A percentile compares a stretch with the other conserved stretches of the same genome.
These are phyloP conservation scores for Serilophus lunatus DNA, from an alignment of 2,113 vertebrate species.

Conservation along the genomic window DNA sequence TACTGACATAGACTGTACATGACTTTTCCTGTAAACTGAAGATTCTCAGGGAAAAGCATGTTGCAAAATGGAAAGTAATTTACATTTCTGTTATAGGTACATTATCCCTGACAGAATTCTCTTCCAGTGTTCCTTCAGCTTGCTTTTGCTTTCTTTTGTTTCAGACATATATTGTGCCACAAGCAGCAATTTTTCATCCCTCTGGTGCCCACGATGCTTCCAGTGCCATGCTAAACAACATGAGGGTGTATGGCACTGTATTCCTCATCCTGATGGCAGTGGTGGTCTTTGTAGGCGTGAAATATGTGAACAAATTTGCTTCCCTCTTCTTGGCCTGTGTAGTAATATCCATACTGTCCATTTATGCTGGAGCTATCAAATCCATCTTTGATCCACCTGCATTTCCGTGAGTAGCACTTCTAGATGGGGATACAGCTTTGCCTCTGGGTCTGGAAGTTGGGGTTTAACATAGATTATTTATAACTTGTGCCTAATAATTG, in stretches of 20 bases:
- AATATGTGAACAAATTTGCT: constrained; percentile 97
- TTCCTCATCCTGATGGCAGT: constrained; percentile 94
- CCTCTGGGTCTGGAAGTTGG: not conserved
- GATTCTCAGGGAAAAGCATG: not conserved
- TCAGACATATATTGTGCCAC: constrained; percentile 93
- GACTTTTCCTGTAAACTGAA: not conserved
- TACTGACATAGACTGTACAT: not conserved
- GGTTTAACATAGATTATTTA: not conserved
- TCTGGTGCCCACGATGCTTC: constrained; percentile 77
- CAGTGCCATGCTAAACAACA: constrained; percentile 91
- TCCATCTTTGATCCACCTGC: constrained; percentile 91
- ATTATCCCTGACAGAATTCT: not conserved
- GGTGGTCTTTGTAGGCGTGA: constrained; percentile 96
- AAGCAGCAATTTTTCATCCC: constrained; percentile 90
- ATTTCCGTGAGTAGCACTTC: constrained; percentile 85
- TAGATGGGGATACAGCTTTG: not conserved
- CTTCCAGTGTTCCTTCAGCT: not conserved
- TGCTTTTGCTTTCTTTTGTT: constrained; percentile 36
- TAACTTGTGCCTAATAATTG: not conserved
- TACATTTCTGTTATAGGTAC: not conserved
- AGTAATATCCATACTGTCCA: constrained; percentile 95
- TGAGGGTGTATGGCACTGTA: constrained; percentile 93
- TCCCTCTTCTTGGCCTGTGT: constrained; percentile 96
- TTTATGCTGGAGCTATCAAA: constrained; percentile 94
- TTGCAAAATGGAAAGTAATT: not conserved